Base-by-base conservation (phyloP, 2,797 vertebrate genomes). In the Ficedula albicollis region DNA sequence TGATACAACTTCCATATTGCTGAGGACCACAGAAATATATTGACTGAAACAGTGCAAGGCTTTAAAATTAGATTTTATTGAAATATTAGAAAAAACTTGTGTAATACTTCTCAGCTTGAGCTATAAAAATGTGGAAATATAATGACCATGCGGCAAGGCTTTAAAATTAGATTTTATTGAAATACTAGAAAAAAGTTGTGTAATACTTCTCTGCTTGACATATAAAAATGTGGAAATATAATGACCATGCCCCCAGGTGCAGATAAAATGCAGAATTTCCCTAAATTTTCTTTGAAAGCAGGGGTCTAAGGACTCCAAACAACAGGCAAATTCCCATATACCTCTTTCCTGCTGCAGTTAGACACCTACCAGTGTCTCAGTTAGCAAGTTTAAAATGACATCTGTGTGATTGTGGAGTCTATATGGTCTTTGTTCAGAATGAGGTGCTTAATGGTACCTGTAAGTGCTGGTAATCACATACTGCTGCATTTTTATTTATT, bases 201-300 rank as follows among this genome's bases (percentile, higher is more conserved):
- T 48, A 46, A n/a, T 66, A 29, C 5, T 55, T 74, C 12, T 48
- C 19, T 74, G 29, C n/a, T 59, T 84, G 56, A 41, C 29, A 39
- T 77, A 49, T 20, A 83, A 72, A 72, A 76, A 23, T 21, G 6
- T 46, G 18, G 23, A 84, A 66, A 38, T 63, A 9, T 63, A 66
- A 36, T 23, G 7, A 56, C 27, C 1, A 1, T 38, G 5, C 4
- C 19, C 23, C 3, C 27, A 46, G 14, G 2, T 76, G 3, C 44
- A 29, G 14, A 21, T 39, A 48, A 84, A 90, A 84, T 59, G 10
- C 29, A 58, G 12, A 43, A 21, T 66, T 84, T n/a, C 20, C 32
- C 70, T 26, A 43, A 75, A 76, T 83, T 39, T 7, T 66, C 10
- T 46, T 63, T 60, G 54, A 75, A 74, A 75, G 18, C 13, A 41